Evolutionary conservation across 2,797 vertebrate genomes (phyloP).

Genomic region (Myotis pilosus): DNA sequence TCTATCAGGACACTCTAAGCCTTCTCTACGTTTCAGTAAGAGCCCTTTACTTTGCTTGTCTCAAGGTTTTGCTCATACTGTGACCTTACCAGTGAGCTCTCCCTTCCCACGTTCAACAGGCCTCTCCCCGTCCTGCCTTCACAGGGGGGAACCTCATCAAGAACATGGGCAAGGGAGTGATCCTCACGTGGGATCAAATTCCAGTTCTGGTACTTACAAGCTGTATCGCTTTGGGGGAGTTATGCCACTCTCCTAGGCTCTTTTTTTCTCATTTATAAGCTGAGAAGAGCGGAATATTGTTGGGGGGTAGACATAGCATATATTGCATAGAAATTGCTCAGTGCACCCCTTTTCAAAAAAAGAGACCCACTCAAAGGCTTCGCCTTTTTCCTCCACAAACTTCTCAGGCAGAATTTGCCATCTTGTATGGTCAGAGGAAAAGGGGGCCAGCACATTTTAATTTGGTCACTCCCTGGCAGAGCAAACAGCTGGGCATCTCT

Average conservation of each 20-base stretch:
- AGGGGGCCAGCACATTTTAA: background rate
- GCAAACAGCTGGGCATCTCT: background rate
- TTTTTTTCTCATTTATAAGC: background rate
- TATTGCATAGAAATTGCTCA: background rate
- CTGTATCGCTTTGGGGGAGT: background rate
- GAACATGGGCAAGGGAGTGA: background rate
- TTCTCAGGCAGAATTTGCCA: background rate
- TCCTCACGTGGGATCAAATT: no score
- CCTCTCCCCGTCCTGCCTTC: background rate
- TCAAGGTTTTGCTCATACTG: background rate
- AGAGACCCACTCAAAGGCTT: background rate
- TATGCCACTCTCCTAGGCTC: no score
- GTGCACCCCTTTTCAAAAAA: background rate
- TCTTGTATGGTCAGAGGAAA: background rate
- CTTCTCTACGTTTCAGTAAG: background rate
- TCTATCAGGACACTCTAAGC: background rate
- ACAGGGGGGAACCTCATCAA: accelerated
- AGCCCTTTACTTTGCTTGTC: background rate
- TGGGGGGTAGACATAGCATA: background rate
- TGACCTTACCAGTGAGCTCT: background rate
- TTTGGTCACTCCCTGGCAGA: background rate
- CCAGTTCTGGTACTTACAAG: background rate
- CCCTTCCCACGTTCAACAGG: background rate
- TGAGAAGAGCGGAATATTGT: background rate
- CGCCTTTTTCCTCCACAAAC: background rate